Evolutionary conservation across 2,797 vertebrate species (phyloP).

Genomic region (Potorous gilbertii): DNA sequence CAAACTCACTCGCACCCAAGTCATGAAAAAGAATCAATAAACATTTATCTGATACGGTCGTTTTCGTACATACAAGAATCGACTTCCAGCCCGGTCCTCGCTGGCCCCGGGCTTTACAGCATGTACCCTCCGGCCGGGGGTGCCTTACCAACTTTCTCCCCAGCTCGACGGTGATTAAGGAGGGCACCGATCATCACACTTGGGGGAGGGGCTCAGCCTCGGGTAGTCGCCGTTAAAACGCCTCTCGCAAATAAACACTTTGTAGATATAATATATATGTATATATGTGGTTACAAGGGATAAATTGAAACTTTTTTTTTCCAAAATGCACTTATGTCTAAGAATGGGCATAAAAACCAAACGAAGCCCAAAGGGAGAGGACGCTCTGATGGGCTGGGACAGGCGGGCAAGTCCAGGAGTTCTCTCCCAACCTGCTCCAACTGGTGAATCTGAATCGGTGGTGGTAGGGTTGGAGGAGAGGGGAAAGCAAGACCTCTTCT

Average conservation of each 20-base stretch:
- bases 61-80: slow-evolving; percentile 85
- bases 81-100: slow-evolving; percentile 67
- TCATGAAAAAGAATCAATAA: slow-evolving; percentile 82
- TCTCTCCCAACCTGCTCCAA: neutral
- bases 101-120: slow-evolving; percentile 69
- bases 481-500: neutral
- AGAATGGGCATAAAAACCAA: slow-evolving; percentile 79
- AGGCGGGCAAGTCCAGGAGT: neutral
- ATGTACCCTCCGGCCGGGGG: slow-evolving; percentile 70
- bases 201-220: slow-evolving; percentile 75
- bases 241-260: slow-evolving; percentile 88
- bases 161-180: slow-evolving; percentile 76
- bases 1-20: slow-evolving; percentile 13
- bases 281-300: slow-evolving; percentile 87
- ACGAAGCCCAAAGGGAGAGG: slow-evolving; percentile 58
- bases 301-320: slow-evolving; percentile 81
- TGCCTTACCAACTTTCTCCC: neutral
- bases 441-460: neutral
- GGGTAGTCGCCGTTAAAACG: slow-evolving; percentile 85
- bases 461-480: neutral
- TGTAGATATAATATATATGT: slow-evolving; percentile 85
- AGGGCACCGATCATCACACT: slow-evolving; percentile 83
- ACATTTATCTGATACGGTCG: slow-evolving; percentile 87
- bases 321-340: slow-evolving; percentile 86
- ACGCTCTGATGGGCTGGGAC: neutral